Evolutionary conservation across 2,797 vertebrate species (phyloP).

Genomic region (Gallinago solitaria): DNA sequence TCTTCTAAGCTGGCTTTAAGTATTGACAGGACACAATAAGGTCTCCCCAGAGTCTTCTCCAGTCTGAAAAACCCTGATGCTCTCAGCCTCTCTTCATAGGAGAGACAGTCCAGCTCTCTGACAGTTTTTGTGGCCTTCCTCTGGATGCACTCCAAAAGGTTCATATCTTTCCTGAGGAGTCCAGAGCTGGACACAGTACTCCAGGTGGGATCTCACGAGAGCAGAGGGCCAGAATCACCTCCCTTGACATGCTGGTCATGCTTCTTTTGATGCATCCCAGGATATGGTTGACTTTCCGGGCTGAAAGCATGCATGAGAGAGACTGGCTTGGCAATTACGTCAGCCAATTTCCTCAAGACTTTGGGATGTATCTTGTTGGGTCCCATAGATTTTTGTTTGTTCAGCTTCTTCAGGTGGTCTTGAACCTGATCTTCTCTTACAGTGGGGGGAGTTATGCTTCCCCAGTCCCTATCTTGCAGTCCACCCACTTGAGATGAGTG

Average conservation of each 20-base stretch:
- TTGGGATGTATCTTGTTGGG: not conserved
- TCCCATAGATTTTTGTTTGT: not conserved
- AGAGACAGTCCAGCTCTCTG: not conserved
- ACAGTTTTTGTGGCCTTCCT: not conserved
- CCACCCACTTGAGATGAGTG: not conserved
- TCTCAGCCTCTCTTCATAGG: not conserved
- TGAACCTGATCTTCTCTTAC: not conserved
- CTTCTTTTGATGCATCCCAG: not conserved
- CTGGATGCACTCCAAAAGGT: not conserved
- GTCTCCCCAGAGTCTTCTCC: not conserved
- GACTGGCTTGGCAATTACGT: not conserved
- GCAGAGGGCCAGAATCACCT: not conserved
- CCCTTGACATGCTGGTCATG: not conserved
- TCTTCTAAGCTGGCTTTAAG: not conserved
- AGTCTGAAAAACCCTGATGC: not conserved
- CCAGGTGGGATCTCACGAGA: not conserved
- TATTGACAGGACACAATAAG: not conserved
- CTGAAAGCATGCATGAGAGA: not conserved
- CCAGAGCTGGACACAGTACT: not conserved
- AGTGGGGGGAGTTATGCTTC: not conserved
- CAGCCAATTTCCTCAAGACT: not conserved
- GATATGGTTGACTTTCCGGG: too few relatives aligned
- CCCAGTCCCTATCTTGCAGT: not conserved
- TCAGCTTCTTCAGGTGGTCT: not conserved
- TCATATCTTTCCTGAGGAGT: not conserved